Conservation (phyloP, 1,140 invertebrate genomes). For the Zophobas morio region DNA sequence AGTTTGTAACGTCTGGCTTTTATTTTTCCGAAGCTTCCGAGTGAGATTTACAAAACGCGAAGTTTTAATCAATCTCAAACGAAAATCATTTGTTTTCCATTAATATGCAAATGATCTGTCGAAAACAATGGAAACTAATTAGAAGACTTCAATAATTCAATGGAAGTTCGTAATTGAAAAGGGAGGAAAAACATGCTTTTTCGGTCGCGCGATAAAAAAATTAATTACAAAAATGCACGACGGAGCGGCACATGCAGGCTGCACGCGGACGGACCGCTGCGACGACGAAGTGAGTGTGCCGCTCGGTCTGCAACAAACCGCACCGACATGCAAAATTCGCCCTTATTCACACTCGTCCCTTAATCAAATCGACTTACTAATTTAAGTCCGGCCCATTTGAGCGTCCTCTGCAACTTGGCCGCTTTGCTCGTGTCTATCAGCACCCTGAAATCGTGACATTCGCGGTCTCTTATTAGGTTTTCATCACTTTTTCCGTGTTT, state of each 20-base stretch:
- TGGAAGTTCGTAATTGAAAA: conserved; percentile 32
- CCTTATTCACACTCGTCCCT: too few relatives aligned
- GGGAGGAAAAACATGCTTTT: background rate
- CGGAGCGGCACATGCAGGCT: too few relatives aligned
- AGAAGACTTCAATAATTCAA: conserved; percentile 21
- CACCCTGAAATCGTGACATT: conserved; percentile 54
- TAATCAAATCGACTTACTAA: conserved; percentile 55
- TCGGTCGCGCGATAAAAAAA: too few relatives aligned
- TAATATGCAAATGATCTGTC: conserved; percentile 41
- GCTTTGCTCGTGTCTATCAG: conserved; percentile 58
- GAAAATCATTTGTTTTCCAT: conserved; percentile 26
- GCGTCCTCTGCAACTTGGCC: conserved; percentile 58
- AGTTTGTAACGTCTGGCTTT: conserved; percentile 9
- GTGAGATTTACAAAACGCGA: conserved; percentile 6
- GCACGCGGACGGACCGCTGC: too few relatives aligned
- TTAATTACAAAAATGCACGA: too few relatives aligned
- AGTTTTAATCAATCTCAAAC: conserved; percentile 23
- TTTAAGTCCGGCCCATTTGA: conserved; percentile 63
- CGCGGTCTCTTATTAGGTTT: conserved; percentile 15
- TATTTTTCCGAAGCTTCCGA: background rate
- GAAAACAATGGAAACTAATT: conserved; percentile 40
- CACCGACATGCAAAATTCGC: too few relatives aligned
- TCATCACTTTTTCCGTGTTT: conserved; percentile 40
- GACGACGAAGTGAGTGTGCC: too few relatives aligned
- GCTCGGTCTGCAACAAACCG: too few relatives aligned